These are phyloP conservation scores for Euwallacea fornicatus DNA, from an alignment of 1,140 invertebrate genomes.

Conservation along the genomic window DNA sequence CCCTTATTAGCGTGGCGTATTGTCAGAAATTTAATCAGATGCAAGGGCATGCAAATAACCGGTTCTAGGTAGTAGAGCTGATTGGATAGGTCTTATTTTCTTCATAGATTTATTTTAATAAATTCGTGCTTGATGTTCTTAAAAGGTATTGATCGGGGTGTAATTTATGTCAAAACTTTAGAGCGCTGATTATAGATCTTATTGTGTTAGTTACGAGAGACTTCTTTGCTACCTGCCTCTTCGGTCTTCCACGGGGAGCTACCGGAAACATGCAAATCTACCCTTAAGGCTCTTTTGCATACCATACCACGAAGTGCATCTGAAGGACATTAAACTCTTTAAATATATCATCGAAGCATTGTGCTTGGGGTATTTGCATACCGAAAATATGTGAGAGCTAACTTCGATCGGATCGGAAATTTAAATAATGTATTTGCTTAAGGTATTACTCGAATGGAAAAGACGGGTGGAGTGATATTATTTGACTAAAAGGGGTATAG, in stretches of 20 bases:
- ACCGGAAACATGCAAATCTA: not conserved
- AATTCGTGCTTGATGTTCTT: not conserved
- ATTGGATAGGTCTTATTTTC: conserved; percentile 13
- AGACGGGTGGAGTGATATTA: conserved; percentile 26
- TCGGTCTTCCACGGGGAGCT: not conserved
- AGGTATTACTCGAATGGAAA: conserved; percentile 27
- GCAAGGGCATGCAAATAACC: conserved; percentile 23
- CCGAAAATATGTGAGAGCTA: conserved; percentile 32
- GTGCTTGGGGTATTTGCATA: conserved; percentile 29
- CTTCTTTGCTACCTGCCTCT: no score
- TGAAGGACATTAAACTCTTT: conserved; percentile 30
- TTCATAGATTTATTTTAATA: not conserved
- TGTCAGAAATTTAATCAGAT: conserved; percentile 7
- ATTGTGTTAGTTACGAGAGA: not conserved
- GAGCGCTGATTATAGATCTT: not conserved
- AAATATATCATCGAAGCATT: conserved; percentile 34
- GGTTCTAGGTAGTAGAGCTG: conserved; percentile 17
- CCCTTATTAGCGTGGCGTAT: conserved; percentile 14
- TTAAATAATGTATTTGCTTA: conserved; percentile 37
- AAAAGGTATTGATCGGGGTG: not conserved
- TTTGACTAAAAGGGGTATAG: conserved; percentile 36
- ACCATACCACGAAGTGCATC: conserved; percentile 10
- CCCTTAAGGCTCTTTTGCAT: conserved; percentile 23
- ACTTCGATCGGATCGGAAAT: conserved; percentile 29
- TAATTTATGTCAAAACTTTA: conserved; percentile 6